A percentile compares a stretch with the other conserved stretches of the same genome.
These are phyloP conservation scores for Naso thynnoides DNA, from an alignment of 2,797 vertebrate species.

Conservation along the genomic window DNA sequence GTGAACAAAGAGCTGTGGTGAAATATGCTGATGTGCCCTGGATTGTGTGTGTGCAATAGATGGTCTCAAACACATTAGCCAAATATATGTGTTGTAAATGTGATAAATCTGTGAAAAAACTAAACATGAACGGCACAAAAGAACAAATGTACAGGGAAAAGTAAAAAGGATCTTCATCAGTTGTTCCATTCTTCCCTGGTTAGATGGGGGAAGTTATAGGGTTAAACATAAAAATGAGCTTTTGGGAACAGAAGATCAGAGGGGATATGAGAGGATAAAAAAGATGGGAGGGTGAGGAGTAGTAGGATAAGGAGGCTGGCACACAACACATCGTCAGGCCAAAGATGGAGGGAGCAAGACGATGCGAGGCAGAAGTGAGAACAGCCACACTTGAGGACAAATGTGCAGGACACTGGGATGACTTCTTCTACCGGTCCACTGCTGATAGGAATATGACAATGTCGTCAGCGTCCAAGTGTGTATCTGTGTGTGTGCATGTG, in stretches of 20 bases:
- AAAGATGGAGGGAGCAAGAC: conserved; percentile 39
- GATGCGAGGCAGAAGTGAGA: conserved; percentile 4
- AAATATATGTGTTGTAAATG: not conserved
- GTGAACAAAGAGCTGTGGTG: conserved; percentile 20
- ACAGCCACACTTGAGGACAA: conserved; percentile 23
- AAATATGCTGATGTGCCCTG: not conserved
- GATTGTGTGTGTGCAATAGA: conserved; percentile 3
- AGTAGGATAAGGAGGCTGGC: conserved; percentile 39
- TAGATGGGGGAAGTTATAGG: conserved; percentile 17
- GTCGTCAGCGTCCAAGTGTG: conserved; percentile 16
- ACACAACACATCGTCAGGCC: conserved; percentile 57
- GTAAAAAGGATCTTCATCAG: not conserved
- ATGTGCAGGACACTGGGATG: conserved; percentile 36
- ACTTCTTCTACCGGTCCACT: conserved; percentile 32
- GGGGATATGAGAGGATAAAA: conserved; percentile 17
- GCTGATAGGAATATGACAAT: conserved; percentile 19
- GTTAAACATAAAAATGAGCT: conserved; percentile 2
- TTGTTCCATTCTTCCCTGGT: conserved; percentile 7
- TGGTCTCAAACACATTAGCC: not conserved
- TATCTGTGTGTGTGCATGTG: conserved; percentile 6
- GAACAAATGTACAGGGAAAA: not conserved
- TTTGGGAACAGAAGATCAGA: conserved; percentile 12
- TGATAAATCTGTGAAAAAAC: conserved; percentile 1
- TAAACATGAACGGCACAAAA: conserved; percentile 1
- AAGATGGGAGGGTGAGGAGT: conserved; percentile 33